Conservation (phyloP, 2,888 invertebrate species). For the Drosophila pseudotakahashii region DNA sequence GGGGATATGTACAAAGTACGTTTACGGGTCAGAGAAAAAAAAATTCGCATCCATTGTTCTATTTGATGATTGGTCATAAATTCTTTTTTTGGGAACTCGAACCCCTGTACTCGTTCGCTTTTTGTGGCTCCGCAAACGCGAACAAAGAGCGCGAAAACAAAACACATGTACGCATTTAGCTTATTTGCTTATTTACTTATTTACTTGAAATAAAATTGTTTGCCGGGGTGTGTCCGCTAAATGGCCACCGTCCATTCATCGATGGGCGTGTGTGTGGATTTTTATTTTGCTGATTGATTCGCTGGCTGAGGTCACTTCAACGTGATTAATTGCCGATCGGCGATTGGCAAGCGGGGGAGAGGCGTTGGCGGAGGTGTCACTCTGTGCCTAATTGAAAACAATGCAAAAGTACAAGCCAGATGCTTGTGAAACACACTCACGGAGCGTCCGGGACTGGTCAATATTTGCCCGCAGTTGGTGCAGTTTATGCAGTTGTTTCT, state of each 20-base stretch:
- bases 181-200: slow-evolving; percentile 71
- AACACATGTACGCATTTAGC: slow-evolving; percentile 62
- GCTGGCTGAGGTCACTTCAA: slow-evolving; percentile 71
- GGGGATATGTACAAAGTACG: slow-evolving; percentile 6
- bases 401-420: slow-evolving; percentile 19
- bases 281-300: slow-evolving; percentile 67
- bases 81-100: slow-evolving; percentile 35
- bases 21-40: slow-evolving; percentile 36
- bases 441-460: slow-evolving; percentile 4
- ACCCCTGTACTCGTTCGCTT: neutral
- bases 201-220: slow-evolving; percentile 71
- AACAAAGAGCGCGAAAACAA: slow-evolving; percentile 35
- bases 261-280: slow-evolving; percentile 45
- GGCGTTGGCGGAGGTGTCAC: slow-evolving; percentile 38
- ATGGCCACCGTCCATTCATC: slow-evolving; percentile 71
- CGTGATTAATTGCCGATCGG: slow-evolving; percentile 66
- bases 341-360: slow-evolving; percentile 17
- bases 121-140: slow-evolving; percentile 36
- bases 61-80: slow-evolving; percentile 40
- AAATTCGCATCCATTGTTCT: slow-evolving; percentile 55
- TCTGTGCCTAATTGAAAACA: slow-evolving; percentile 41
- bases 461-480: slow-evolving; percentile 18
- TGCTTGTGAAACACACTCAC: slow-evolving; percentile 6
- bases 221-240: slow-evolving; percentile 72
- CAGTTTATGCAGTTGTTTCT: slow-evolving; percentile 14